Conservation (phyloP, 1,140 invertebrate species). For the Philotrypesis tridentata region DNA sequence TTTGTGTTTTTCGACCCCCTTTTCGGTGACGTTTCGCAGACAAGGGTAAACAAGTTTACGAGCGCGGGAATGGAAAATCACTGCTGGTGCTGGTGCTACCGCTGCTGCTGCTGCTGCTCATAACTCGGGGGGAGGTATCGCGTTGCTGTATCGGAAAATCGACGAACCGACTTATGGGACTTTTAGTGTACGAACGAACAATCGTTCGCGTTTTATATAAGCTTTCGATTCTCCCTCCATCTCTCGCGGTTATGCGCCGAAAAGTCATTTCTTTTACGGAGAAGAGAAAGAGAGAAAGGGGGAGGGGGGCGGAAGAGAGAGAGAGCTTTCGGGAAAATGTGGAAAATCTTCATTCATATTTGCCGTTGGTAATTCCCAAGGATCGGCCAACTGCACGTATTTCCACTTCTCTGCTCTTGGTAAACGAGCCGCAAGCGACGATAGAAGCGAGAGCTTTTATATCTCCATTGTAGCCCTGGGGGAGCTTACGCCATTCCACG, state of each 20-base stretch:
- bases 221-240: background rate
- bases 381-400: slow-evolving; percentile 17
- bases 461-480: slow-evolving; percentile 13
- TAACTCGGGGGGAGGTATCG: background rate
- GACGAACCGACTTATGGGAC: background rate
- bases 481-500: background rate
- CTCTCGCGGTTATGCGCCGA: background rate
- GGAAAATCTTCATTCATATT: slow-evolving; percentile 4
- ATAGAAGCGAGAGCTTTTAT: slow-evolving; percentile 35
- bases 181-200: background rate
- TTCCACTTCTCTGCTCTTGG: slow-evolving; percentile 10
- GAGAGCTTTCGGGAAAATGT: background rate
- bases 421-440: background rate
- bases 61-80: slow-evolving; percentile 15
- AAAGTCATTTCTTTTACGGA: background rate
- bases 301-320: no score
- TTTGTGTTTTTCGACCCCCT: background rate
- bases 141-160: background rate
- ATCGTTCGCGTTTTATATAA: background rate
- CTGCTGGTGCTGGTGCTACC: background rate
- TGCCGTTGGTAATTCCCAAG: slow-evolving; percentile 24
- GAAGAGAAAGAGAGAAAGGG: no score
- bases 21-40: slow-evolving; percentile 4
- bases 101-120: background rate
- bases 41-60: slow-evolving; percentile 42